Base-by-base conservation (phyloP, 2,888 invertebrate genomes). In the Stenodera caucasica region DNA sequence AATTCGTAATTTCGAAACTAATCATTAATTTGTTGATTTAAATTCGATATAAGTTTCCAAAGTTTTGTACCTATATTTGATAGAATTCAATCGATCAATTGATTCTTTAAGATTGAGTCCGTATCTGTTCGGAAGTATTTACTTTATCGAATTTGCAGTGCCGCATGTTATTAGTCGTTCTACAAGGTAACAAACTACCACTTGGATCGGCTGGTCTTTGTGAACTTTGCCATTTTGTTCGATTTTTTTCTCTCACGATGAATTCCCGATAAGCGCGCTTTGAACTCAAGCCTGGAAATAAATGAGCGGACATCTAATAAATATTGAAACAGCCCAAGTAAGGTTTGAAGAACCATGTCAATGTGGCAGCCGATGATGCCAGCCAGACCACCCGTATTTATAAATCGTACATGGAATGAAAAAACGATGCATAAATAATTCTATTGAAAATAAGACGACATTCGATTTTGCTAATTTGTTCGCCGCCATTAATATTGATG, bases 261-360 rank as follows among this genome's bases (percentile, higher is more conserved):
- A 51, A 45, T 45, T 45, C 45, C 45, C 66, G 70, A 70, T 70
- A 70, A 69, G 67, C 66, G 53, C 55, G n/a, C n/a, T 45, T 63
- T 55, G 55, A 55, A 53, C 58, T 58, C 56, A 60, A 60, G 63
- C 57, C 60, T 60, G 64, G 61, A 67, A 69, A 70, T 71, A 69
- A 70, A 69, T 67, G 69, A 72, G 67, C 63, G 62, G 64, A 63
- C 72, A 68, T 71, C 70, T 73, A 72, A 73, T 73, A 72, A 75
- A 75, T 75, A 75, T 75, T 73, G 69, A 75, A 72, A 70, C 66
- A 63, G 68, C 75, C 77, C n/a, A 72, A 75, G 75, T 76, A 75
- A 76, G 77, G 77, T 71, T 70, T 74, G 77, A 77, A 77, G 77
- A 75, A 76, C 74, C 76, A 77, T 77, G 78, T 78, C 78, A 77